A percentile compares a stretch with the other conserved stretches of the same genome.
Evolutionary conservation across 2,797 vertebrate species (phyloP).

Genomic region (Lagodon rhomboides): DNA sequence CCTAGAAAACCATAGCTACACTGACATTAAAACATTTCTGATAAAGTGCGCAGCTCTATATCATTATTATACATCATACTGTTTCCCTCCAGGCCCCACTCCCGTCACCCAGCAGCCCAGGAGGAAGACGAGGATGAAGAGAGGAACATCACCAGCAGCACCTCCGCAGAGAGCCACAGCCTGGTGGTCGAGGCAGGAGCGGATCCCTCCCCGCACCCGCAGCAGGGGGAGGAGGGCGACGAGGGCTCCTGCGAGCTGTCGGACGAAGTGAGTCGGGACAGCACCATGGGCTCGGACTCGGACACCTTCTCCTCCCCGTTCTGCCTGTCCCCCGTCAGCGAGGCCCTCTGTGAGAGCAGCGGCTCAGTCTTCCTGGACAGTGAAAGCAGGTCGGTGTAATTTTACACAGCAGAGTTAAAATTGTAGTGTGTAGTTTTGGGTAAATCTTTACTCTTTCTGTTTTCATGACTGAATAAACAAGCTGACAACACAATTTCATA

Average conservation of each 20-base stretch:
- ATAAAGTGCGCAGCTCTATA: not conserved
- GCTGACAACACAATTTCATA: too few species aligned
- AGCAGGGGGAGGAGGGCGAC: constrained; percentile 86
- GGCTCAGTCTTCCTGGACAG: constrained; percentile 93
- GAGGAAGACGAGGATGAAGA: constrained; percentile 86
- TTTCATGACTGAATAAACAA: too few species aligned
- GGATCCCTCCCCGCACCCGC: constrained; percentile 67
- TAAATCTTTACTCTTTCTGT: too few species aligned
- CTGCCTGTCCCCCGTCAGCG: constrained; percentile 95
- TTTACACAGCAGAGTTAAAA: not conserved
- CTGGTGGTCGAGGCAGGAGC: constrained; percentile 56
- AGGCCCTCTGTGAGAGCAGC: constrained; percentile 93
- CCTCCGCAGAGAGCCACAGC: constrained; percentile 71
- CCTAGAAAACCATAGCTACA: not conserved
- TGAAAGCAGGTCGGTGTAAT: constrained; percentile 87
- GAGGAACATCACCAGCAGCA: constrained; percentile 75
- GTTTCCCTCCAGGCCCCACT: constrained; percentile 68
- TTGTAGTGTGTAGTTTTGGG: not conserved
- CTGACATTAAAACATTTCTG: not conserved
- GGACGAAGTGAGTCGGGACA: constrained; percentile 96
- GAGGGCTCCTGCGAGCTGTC: constrained; percentile 94
- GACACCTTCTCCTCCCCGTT: constrained; percentile 97
- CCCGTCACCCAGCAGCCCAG: constrained; percentile 78
- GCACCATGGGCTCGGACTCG: constrained; percentile 95
- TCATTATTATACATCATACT: not conserved